Evolutionary conservation across 2,797 vertebrate genomes (phyloP).

Genomic region (Urocyon cinereoargenteus): DNA sequence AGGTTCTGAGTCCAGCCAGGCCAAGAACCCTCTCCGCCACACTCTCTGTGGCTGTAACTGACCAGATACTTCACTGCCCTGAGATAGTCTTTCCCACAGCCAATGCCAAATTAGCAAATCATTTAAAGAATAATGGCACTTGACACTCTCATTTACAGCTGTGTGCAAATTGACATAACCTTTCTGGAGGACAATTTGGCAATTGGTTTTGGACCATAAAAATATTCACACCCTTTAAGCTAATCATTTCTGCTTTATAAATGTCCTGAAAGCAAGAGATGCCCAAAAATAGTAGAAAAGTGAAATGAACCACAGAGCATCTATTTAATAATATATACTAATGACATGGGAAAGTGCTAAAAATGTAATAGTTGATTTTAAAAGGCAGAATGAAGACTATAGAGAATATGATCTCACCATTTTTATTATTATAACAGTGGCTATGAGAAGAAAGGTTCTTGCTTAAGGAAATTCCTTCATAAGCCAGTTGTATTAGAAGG

Average conservation of each 20-base stretch:
- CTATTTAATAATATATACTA: not conserved
- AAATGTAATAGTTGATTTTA: not conserved
- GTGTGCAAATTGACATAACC: not conserved
- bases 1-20: not conserved
- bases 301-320: not conserved
- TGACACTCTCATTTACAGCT: not conserved
- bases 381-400: slow-evolving; percentile 31
- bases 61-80: not conserved
- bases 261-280: slow-evolving; percentile 44
- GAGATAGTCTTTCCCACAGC: not conserved
- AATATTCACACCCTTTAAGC: slow-evolving; percentile 23
- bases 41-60: not conserved
- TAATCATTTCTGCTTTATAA: slow-evolving; percentile 39
- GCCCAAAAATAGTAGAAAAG: not conserved
- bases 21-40: not conserved
- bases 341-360: slow-evolving; percentile 31
- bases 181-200: slow-evolving; percentile 50
- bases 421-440: slow-evolving; percentile 42
- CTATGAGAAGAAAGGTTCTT: not conserved
- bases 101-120: slow-evolving; percentile 48
- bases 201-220: slow-evolving; percentile 44
- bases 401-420: not conserved
- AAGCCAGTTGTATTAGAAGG: not conserved
- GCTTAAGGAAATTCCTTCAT: slow-evolving; percentile 58
- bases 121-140: slow-evolving; percentile 29